Evolutionary conservation across 1,140 invertebrate genomes (phyloP), one percentile per base, ranked within the genome.

Genomic region (Acarapis woodi): DNA sequence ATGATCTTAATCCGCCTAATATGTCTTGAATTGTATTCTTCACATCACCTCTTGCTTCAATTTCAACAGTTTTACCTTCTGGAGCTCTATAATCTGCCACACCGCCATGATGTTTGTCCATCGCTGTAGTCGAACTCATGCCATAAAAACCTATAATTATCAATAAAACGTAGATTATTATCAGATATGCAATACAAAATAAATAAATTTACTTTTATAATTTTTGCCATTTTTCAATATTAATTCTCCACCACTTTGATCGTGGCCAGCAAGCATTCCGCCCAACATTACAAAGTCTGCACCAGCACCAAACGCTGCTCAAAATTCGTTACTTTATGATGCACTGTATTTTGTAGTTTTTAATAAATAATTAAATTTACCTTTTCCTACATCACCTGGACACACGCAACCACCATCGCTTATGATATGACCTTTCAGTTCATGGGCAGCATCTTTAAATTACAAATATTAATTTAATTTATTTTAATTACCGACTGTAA

Each of bases 281-380:
- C 85, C 85, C 21, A 82, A 62, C 85, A 93, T 93, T 5, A 90
- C 83, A 60, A 87, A 90, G 59, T 90, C 83, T 16, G 83, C 83
- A 8, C 83, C 83, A 21, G 75, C 83, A 29, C 80, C 82, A 58
- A 90, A 87, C 0, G 85, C 83, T 52, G 90, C 90, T 0, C 80
- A 75, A n/a, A n/a, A n/a, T n/a, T n/a, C n/a, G n/a, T n/a, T n/a
- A n/a, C n/a, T n/a, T n/a, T n/a, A n/a, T n/a, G n/a, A n/a, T n/a
- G n/a, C n/a, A n/a, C n/a, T n/a, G n/a, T n/a, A n/a, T n/a, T n/a
- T n/a, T n/a, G n/a, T n/a, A n/a, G n/a, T n/a, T n/a, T n/a, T n/a
- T n/a, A n/a, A n/a, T n/a, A n/a, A n/a, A n/a, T n/a, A n/a, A n/a
- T n/a, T n/a, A n/a, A n/a, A n/a, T n/a, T n/a, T n/a, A n/a, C n/a